Evolutionary conservation across 2,797 vertebrate species (phyloP).

Genomic region (Danio aesculapii): DNA sequence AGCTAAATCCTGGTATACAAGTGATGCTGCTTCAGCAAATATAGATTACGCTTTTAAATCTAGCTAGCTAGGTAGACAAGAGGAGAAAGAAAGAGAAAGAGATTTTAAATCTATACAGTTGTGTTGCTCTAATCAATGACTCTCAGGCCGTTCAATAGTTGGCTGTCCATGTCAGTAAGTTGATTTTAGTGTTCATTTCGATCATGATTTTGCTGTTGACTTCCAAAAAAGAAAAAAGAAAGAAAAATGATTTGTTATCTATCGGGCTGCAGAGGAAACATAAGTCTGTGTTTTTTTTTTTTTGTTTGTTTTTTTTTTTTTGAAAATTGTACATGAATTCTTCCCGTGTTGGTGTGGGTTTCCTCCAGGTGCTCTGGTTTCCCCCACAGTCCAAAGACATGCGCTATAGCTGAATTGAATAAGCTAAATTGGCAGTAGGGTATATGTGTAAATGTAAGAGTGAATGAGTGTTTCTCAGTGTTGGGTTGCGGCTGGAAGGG

Average conservation of each 20-base stretch:
- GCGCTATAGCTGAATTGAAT: no score
- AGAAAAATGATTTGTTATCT: neutral
- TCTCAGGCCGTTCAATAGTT: conserved; percentile 29
- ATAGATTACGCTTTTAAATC: neutral
- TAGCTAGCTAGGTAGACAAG: neutral
- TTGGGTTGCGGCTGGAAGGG: no score
- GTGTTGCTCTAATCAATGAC: conserved; percentile 14
- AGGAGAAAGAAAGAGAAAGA: neutral
- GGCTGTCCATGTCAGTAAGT: conserved; percentile 3
- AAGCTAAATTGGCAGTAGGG: no score
- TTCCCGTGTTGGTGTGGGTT: no score
- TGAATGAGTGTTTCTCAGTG: no score
- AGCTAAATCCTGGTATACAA: neutral
- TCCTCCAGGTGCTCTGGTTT: no score
- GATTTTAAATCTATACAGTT: conserved; percentile 3
- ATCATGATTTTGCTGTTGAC: neutral
- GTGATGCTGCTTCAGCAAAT: neutral
- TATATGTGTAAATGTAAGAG: no score
- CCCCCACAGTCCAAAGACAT: no score
- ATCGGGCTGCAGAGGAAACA: no score
- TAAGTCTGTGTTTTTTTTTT: no score
- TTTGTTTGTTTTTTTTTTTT: no score
- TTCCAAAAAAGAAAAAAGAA: neutral
- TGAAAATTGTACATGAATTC: no score
- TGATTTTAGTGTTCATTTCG: conserved; percentile 17